phyloP scores from a whole-genome alignment of 2,113 vertebrate genomes.

The Plecturocebus donacophilus region DNA sequence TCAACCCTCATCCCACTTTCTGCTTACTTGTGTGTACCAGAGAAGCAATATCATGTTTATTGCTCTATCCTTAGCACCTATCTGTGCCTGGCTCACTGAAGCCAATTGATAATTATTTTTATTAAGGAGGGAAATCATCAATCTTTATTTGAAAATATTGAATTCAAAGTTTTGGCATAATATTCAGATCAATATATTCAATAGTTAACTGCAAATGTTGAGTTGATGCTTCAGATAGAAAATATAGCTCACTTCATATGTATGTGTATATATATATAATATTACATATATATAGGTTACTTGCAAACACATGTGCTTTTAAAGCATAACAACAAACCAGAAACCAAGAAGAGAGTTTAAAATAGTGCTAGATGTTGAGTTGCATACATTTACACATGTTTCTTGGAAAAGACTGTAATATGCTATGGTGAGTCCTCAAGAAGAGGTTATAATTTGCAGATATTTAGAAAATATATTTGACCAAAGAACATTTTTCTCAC shows the following conservation, averaged over 20 bases:
- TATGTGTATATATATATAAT: too few relatives aligned
- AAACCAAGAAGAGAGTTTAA: background rate
- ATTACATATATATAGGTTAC: background rate
- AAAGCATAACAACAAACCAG: background rate
- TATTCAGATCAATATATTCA: background rate
- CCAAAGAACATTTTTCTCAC: background rate
- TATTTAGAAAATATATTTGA: background rate
- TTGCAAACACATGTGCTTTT: background rate
- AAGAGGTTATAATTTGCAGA: background rate
- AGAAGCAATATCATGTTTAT: background rate
- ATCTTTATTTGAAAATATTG: background rate
- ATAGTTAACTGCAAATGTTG: background rate
- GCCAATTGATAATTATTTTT: background rate
- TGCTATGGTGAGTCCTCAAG: background rate
- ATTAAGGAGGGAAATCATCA: background rate
- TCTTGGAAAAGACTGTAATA: background rate
- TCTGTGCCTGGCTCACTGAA: background rate
- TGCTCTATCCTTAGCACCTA: background rate
- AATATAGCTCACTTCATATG: background rate
- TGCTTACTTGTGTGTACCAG: background rate
- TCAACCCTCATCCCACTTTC: background rate
- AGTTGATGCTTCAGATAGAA: background rate
- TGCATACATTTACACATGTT: background rate
- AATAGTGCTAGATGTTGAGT: background rate
- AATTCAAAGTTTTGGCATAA: background rate